Evolutionary conservation across 1,140 invertebrate genomes (phyloP).

Genomic region (Brachionus plicatilis): DNA sequence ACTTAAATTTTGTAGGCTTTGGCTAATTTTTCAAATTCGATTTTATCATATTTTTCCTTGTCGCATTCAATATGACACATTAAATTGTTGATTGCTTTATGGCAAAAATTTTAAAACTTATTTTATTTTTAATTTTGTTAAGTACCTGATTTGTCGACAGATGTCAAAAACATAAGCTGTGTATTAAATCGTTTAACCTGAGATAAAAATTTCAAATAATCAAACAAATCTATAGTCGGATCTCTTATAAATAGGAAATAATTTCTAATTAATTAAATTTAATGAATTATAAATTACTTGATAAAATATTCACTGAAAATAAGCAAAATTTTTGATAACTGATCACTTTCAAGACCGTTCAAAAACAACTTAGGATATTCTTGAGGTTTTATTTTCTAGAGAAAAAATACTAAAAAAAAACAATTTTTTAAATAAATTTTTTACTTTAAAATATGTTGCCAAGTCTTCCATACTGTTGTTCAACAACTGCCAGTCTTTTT

Average conservation of each 20-base stretch:
- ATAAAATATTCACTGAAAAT: conserved; percentile 32
- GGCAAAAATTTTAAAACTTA: background rate
- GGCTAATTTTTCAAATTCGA: background rate
- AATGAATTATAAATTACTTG: background rate
- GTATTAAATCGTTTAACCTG: conserved; percentile 21
- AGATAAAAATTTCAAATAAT: background rate
- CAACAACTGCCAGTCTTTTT: conserved; percentile 33
- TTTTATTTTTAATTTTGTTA: background rate
- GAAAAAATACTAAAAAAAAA: no score
- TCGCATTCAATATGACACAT: background rate
- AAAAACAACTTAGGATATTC: conserved; percentile 32
- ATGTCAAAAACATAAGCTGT: conserved; percentile 20
- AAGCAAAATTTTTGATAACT: background rate
- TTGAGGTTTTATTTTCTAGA: background rate
- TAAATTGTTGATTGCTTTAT: background rate
- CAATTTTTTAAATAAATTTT: background rate
- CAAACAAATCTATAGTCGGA: background rate
- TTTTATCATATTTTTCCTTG: background rate
- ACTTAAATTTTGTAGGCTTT: conserved; percentile 8
- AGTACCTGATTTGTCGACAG: conserved; percentile 16
- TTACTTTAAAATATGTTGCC: conserved; percentile 27
- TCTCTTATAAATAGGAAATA: background rate
- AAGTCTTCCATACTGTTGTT: background rate
- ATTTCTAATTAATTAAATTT: background rate
- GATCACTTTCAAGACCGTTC: conserved; percentile 7